Evolutionary conservation across 2,113 vertebrate species (phyloP).

Genomic region (Lagopus muta): DNA sequence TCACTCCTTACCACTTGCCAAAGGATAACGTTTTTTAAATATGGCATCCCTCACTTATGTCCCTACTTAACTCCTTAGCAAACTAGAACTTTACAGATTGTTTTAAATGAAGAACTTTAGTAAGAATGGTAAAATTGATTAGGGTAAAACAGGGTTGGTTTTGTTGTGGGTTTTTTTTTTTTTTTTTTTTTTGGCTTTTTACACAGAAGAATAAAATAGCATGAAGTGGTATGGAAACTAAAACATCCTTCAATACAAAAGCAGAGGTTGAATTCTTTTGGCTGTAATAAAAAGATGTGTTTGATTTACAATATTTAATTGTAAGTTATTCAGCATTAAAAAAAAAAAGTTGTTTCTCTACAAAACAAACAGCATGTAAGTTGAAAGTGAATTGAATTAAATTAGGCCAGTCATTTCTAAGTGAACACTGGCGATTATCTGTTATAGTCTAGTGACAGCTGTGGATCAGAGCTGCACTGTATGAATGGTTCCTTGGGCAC

Average conservation of each 20-base stretch:
- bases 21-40: constrained; percentile 24
- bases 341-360: not conserved
- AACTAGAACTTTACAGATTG: not conserved
- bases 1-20: not conserved
- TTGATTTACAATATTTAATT: not conserved
- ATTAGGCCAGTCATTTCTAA: not conserved
- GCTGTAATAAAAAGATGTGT: constrained; percentile 21
- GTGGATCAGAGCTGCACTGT: not conserved
- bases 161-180: too few species aligned
- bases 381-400: not conserved
- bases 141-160: not conserved
- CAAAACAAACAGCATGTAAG: not conserved
- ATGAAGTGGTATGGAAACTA: not conserved
- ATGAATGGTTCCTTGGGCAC: not conserved
- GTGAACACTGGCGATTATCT: not conserved
- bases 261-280: not conserved
- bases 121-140: not conserved
- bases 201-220: not conserved
- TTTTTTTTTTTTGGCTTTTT: constrained; percentile 11
- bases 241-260: constrained; percentile 11
- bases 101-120: constrained; percentile 20
- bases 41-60: not conserved
- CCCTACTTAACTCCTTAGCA: not conserved
- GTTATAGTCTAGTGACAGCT: not conserved
- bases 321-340: constrained; percentile 14